Base-by-base conservation (phyloP, 1,140 invertebrate species). In the Phortica variegata region DNA sequence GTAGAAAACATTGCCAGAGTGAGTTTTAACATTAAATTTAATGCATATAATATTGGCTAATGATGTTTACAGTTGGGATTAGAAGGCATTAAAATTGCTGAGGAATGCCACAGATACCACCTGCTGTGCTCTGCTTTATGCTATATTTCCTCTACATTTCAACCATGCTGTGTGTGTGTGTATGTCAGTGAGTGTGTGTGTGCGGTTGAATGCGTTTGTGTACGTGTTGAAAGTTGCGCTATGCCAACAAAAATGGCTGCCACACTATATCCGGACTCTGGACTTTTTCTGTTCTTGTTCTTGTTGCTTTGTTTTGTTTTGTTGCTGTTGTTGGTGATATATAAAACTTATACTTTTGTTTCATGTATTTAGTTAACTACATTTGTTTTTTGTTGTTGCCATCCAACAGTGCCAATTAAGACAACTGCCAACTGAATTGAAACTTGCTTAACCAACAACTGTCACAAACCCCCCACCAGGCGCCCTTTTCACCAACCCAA, bases 11-110 rank as follows among this genome's bases (percentile, higher is more conserved):
- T 13, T 38, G 9, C 3, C 6, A 8, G 3, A 38, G 36, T 7
- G 36, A 46, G 41, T 73, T 69, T 68, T 53, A 59, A 68, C 63
- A 74, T 74, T 69, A 73, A 74, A 73, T 74, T 74, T 74, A 74
- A 74, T 74, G 71, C 71, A 71, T 73, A 73, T 74, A 73, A 73
- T 74, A 74, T 74, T 74, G 66, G 71, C 66, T 74, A 74, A 74
- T 74, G 71, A 74, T 74, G 71, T 74, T 74, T 74, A 65, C 71
- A 71, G 66, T 61, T 61, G 61, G 55, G 61, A 72, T 74, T 71
- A 73, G 63, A 54, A 51, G 49, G 65, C 65, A 73, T 74, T 73
- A 73, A 73, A 69, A 66, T 60, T 65, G 65, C 65, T 58, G 49
- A 60, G 70, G 61, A 58, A 61, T 49, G 40, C 56, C 56, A 46